phyloP scores from a whole-genome alignment of 1,140 invertebrate genomes.

The Lethocerus indicus region DNA sequence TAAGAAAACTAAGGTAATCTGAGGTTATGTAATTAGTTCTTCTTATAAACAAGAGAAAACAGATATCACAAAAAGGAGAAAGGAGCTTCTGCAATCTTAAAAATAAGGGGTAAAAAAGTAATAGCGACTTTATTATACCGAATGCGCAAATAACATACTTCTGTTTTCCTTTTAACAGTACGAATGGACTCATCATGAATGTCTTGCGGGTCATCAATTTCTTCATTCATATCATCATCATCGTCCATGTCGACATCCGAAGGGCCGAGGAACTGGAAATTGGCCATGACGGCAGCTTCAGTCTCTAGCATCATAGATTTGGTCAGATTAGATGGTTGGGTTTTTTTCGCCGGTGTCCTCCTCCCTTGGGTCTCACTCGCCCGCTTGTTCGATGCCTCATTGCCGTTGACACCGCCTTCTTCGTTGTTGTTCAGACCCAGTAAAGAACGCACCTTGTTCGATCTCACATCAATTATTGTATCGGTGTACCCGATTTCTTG shows the following conservation, averaged over 20 bases:
- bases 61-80: no score
- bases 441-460: constrained; percentile 83
- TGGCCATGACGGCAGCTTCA: constrained; percentile 86
- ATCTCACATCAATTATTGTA: constrained; percentile 95
- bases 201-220: constrained; percentile 33
- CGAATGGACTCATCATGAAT: neutral
- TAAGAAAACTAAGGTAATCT: no score
- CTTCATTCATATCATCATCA: constrained; percentile 61
- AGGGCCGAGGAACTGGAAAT: constrained; percentile 78
- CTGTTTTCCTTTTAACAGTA: neutral
- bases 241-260: constrained; percentile 78
- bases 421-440: constrained; percentile 77
- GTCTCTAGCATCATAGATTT: constrained; percentile 74
- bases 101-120: no score
- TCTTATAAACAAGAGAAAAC: no score
- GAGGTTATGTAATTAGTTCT: no score
- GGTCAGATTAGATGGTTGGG: constrained; percentile 33
- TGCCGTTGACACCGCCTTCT: constrained; percentile 36
- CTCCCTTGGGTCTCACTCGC: constrained; percentile 6
- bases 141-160: neutral
- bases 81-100: no score
- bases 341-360: constrained; percentile 34
- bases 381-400: constrained; percentile 4
- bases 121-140: no score
- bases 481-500: constrained; percentile 99